These are phyloP conservation scores for Cossypha heuglini DNA, from an alignment of 2,797 vertebrate species.

Conservation along the genomic window DNA sequence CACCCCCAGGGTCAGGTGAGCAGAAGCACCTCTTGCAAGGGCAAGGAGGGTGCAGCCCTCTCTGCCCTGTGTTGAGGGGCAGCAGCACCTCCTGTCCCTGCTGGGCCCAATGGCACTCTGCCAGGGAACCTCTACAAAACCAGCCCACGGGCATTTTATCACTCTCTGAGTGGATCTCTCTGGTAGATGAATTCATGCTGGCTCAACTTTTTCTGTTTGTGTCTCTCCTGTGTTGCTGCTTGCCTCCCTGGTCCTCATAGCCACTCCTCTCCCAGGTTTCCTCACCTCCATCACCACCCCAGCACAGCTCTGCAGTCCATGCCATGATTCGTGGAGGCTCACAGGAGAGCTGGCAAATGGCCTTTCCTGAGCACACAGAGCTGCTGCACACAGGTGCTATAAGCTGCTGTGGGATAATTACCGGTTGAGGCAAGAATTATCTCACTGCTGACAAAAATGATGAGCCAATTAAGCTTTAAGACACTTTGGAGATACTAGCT, in stretches of 20 bases:
- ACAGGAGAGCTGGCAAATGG: neutral
- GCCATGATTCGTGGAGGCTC: neutral
- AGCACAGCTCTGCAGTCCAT: rapidly evolving
- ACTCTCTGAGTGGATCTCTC: rapidly evolving
- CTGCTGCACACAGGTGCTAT: neutral
- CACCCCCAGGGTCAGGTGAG: rapidly evolving
- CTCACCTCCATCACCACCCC: neutral
- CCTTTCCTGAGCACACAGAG: neutral
- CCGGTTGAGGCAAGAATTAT: neutral
- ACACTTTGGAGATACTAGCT: neutral
- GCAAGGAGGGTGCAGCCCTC: neutral
- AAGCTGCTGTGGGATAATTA: neutral
- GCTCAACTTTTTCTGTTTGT: neutral
- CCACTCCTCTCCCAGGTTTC: neutral
- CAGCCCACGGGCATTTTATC: neutral
- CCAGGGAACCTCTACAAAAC: neutral
- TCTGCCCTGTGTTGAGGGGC: rapidly evolving
- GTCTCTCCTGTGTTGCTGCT: neutral
- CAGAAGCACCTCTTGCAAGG: neutral
- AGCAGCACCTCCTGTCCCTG: neutral
- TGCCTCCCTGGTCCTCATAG: neutral
- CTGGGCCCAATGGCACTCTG: rapidly evolving
- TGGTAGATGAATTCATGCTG: neutral
- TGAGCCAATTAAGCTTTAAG: neutral
- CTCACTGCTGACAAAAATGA: neutral